A percentile compares a stretch with the other conserved stretches of the same genome.
Conservation (phyloP, 2,113 vertebrate species). For the Melanostigma gelatinosum region DNA sequence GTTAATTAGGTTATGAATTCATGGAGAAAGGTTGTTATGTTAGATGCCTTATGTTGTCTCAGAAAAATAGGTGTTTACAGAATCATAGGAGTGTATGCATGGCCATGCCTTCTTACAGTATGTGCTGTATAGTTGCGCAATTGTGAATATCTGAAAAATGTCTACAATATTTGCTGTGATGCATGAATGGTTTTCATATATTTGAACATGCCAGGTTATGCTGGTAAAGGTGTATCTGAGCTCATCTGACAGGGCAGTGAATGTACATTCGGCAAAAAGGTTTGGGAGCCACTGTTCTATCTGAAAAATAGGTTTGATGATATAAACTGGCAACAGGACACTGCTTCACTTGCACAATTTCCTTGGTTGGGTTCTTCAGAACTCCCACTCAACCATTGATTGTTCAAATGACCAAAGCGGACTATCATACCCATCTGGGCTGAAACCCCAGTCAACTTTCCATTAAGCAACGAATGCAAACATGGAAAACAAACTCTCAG, state of each 20-base stretch:
- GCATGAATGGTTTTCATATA: not conserved
- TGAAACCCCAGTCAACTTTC: conserved; percentile 15
- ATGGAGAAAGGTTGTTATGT: conserved; percentile 4
- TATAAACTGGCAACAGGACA: conserved; percentile 6
- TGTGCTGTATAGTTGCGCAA: not conserved
- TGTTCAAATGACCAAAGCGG: conserved; percentile 17
- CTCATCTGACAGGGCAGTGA: not conserved
- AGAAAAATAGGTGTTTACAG: not conserved
- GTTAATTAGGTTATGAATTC: not conserved
- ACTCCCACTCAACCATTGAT: conserved; percentile 2
- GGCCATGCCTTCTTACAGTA: not conserved
- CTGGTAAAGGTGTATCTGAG: not conserved
- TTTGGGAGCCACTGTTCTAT: not conserved
- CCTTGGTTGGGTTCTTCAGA: conserved; percentile 1
- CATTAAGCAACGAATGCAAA: conserved; percentile 30
- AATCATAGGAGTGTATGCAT: no score
- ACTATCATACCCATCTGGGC: not conserved
- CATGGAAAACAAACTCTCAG: not conserved
- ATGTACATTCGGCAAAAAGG: not conserved
- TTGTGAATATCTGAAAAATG: not conserved
- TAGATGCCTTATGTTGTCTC: not conserved
- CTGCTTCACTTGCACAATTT: conserved; percentile 18
- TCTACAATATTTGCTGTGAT: not conserved
- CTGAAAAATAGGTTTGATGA: not conserved
- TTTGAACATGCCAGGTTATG: no score